phyloP scores from a whole-genome alignment of 2,797 vertebrate species.

The Microcaecilia unicolor region DNA sequence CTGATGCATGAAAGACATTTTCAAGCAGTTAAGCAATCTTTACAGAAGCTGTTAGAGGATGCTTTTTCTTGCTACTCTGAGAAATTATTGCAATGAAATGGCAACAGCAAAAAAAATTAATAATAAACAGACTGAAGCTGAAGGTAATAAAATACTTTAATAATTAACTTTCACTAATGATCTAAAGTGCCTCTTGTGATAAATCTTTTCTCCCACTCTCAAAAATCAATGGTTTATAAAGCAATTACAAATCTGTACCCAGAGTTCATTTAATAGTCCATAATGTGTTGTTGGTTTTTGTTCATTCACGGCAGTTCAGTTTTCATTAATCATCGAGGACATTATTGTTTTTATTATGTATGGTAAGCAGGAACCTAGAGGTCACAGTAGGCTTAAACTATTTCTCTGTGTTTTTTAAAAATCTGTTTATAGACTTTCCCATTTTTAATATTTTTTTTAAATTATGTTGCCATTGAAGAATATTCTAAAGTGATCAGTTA shows the following conservation, averaged over 20 bases:
- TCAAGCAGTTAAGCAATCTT: too few species aligned
- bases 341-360: conserved; percentile 16
- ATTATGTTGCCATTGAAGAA: too few species aligned
- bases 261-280: conserved; percentile 23
- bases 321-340: conserved; percentile 31
- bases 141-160: conserved; percentile 20
- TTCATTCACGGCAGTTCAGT: conserved; percentile 8
- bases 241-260: conserved; percentile 16
- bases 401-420: too few species aligned
- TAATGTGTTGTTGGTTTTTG: conserved; percentile 23
- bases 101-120: too few species aligned
- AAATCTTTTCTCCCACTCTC: conserved; percentile 21
- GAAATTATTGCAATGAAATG: too few species aligned
- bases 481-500: too few species aligned
- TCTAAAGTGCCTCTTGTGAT: conserved; percentile 7
- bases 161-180: conserved; percentile 34
- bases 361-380: conserved; percentile 6
- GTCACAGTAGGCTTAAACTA: conserved; percentile 1
- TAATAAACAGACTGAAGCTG: conserved; percentile 4
- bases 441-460: too few species aligned
- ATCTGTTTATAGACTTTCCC: too few species aligned
- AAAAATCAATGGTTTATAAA: conserved; percentile 22
- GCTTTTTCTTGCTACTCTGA: too few species aligned
- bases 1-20: too few species aligned
- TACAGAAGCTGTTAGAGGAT: too few species aligned